phyloP scores from a whole-genome alignment of 2,888 invertebrate genomes.

The Drosophila paranaensis region DNA sequence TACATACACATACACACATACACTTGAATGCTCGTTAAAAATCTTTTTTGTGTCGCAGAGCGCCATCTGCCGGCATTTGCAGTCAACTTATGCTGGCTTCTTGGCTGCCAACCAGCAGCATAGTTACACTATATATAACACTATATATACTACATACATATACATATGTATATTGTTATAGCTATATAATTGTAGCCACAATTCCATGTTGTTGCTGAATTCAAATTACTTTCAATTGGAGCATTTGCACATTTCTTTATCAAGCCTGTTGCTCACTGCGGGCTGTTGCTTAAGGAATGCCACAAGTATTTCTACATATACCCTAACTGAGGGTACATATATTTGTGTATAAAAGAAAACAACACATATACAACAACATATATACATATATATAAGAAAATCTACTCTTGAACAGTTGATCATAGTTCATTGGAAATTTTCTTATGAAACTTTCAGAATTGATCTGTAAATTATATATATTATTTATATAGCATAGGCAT shows the following conservation, averaged over 20 bases:
- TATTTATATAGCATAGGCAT: not conserved
- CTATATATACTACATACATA: not conserved
- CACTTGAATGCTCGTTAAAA: constrained; percentile 37
- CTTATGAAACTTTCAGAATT: not conserved
- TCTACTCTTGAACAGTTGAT: too few relatives aligned
- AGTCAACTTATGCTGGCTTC: constrained; percentile 22
- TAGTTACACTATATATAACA: not conserved
- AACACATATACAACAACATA: too few relatives aligned
- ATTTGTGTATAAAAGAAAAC: not conserved
- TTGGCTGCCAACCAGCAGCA: constrained; percentile 26
- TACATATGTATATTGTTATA: not conserved
- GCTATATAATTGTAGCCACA: not conserved
- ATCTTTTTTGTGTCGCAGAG: constrained; percentile 25
- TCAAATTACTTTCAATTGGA: constrained; percentile 14
- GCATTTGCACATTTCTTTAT: constrained; percentile 19
- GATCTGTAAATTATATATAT: not conserved
- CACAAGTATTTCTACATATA: constrained; percentile 4
- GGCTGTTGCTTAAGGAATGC: constrained; percentile 9
- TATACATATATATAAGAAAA: not conserved
- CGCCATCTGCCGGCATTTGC: constrained; percentile 17
- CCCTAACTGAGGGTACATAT: not conserved
- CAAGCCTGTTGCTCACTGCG: constrained; percentile 41
- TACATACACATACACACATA: not conserved
- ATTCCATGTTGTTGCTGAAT: constrained; percentile 3
- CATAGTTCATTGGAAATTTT: too few relatives aligned